Evolutionary conservation across 2,888 invertebrate genomes (phyloP).

Genomic region (Buathra laborator): DNA sequence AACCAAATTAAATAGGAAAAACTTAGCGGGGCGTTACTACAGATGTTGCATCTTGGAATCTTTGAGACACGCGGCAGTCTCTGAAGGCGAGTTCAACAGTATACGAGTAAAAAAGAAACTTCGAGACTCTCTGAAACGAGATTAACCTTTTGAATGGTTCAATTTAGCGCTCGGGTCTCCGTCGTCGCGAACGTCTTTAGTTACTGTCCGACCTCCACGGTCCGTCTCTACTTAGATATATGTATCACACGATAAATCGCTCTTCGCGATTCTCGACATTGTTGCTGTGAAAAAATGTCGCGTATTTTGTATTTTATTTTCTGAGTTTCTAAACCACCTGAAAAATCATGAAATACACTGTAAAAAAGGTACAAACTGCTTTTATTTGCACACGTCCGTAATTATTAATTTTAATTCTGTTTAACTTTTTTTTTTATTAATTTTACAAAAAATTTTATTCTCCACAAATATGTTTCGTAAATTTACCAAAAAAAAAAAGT

Average conservation of each 20-base stretch:
- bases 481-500: too few relatives aligned
- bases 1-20: background rate
- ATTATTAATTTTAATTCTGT: too few relatives aligned
- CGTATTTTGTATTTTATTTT: background rate
- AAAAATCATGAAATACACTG: too few relatives aligned
- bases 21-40: background rate
- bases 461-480: too few relatives aligned
- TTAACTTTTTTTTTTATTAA: too few relatives aligned
- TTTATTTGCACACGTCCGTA: too few relatives aligned
- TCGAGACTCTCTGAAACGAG: slow-evolving; percentile 53
- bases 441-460: too few relatives aligned
- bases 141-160: slow-evolving; percentile 69
- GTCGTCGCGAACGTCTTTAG: slow-evolving; percentile 62
- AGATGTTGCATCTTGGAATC: slow-evolving; percentile 11
- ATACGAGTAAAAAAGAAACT: slow-evolving; percentile 48
- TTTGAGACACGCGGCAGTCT: slow-evolving; percentile 35
- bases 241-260: background rate
- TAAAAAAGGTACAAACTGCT: too few relatives aligned
- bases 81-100: slow-evolving; percentile 15
- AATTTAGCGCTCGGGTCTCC: slow-evolving; percentile 65
- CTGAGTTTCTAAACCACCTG: too few relatives aligned
- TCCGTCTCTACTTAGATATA: slow-evolving; percentile 39
- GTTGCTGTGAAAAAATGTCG: background rate
- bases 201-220: slow-evolving; percentile 63
- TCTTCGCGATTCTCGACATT: background rate